A percentile compares a stretch with the other conserved stretches of the same genome.
These are phyloP conservation scores for Eupithecia centaureata DNA, from an alignment of 2,888 invertebrate genomes.

Conservation along the genomic window DNA sequence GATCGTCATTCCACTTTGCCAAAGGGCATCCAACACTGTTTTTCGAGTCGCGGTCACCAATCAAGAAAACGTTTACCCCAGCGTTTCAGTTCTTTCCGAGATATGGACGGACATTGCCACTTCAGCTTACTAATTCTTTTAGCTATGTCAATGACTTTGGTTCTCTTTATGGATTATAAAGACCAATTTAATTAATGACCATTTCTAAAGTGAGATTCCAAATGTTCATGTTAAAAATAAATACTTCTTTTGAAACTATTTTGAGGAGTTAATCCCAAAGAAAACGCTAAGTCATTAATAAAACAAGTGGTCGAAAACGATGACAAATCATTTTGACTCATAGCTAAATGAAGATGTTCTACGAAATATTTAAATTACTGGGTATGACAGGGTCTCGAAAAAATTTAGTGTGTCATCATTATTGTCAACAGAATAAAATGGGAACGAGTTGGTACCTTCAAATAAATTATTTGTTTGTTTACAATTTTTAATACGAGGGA, in stretches of 20 bases:
- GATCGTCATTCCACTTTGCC: no score
- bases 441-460: no score
- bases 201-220: not conserved
- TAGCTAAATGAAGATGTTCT: conserved; percentile 40
- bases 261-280: conserved; percentile 24
- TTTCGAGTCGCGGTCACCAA: no score
- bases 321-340: conserved; percentile 41
- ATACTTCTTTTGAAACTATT: not conserved
- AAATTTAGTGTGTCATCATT: not conserved
- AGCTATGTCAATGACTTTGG: no score
- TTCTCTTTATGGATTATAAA: no score
- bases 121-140: no score
- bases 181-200: not conserved
- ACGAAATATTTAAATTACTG: conserved; percentile 38
- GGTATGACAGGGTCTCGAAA: conserved; percentile 3
- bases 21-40: no score
- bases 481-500: no score
- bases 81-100: no score
- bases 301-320: conserved; percentile 40
- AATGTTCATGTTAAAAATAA: not conserved
- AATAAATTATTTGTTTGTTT: no score
- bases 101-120: no score
- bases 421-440: not conserved
- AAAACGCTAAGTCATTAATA: conserved; percentile 38
- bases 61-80: no score